phyloP scores from a whole-genome alignment of 2,113 vertebrate genomes.

The Xerus inauris region DNA sequence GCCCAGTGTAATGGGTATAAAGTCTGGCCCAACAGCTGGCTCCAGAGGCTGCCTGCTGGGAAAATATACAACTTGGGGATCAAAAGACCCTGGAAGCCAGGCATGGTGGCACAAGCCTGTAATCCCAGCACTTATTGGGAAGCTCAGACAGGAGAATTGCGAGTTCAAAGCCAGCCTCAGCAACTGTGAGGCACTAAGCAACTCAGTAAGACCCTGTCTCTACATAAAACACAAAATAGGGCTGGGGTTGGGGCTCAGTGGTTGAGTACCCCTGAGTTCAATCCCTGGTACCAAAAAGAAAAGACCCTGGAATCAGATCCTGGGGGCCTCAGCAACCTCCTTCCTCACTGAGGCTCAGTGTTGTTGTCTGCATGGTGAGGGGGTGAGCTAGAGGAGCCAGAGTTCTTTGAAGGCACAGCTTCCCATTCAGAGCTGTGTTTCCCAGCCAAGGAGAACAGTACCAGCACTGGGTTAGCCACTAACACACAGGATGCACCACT shows the following conservation, averaged over 20 bases:
- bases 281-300: too few relatives aligned
- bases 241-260: too few relatives aligned
- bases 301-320: neutral
- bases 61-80: neutral
- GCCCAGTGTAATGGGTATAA: neutral
- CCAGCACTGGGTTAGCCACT: neutral
- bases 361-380: neutral
- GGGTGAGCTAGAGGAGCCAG: neutral
- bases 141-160: too few relatives aligned
- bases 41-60: neutral
- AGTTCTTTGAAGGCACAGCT: neutral
- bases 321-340: neutral
- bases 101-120: too few relatives aligned
- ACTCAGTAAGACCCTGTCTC: too few relatives aligned
- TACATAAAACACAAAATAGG: too few relatives aligned
- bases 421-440: neutral
- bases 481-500: neutral
- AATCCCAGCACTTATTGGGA: too few relatives aligned
- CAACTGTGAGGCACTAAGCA: too few relatives aligned
- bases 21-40: neutral
- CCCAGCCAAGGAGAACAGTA: neutral
- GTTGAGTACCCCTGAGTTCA: too few relatives aligned
- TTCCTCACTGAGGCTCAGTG: neutral
- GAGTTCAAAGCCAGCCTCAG: too few relatives aligned
- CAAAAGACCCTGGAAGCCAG: neutral